These are phyloP conservation scores for Campylorhamphus procurvoides DNA, from an alignment of 2,113 vertebrate species.

Conservation along the genomic window DNA sequence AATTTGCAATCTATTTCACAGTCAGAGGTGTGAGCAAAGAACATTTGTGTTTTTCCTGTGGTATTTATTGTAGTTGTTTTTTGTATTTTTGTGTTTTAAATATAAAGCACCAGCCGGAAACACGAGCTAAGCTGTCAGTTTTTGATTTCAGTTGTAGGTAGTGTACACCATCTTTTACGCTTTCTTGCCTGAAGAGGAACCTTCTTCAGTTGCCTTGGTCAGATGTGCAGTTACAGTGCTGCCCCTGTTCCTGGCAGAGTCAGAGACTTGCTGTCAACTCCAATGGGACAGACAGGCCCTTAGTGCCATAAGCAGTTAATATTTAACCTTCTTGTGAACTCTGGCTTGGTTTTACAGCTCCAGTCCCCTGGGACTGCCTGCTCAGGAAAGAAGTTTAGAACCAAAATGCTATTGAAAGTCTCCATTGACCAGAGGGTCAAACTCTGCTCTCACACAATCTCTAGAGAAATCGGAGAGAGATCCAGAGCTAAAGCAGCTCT, in stretches of 20 bases:
- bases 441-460: not conserved
- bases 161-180: not conserved
- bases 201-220: not conserved
- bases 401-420: not conserved
- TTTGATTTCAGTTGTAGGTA: not conserved
- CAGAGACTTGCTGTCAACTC: not conserved
- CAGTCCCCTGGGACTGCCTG: not conserved
- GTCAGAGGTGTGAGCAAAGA: not conserved
- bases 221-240: rapidly evolving
- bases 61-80: not conserved
- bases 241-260: not conserved
- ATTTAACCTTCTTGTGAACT: conserved; percentile 32
- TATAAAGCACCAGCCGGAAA: not conserved
- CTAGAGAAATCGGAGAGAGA: not conserved
- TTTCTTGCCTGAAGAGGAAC: not conserved
- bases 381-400: not conserved
- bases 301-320: conserved; percentile 3
- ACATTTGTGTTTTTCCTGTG: not conserved
- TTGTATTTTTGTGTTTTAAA: not conserved
- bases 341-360: not conserved
- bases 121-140: not conserved
- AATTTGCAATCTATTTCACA: not conserved
- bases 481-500: not conserved
- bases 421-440: not conserved
- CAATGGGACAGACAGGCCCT: not conserved